These are phyloP conservation scores for Melanerpes formicivorus DNA, from an alignment of 2,113 vertebrate species.

Conservation along the genomic window DNA sequence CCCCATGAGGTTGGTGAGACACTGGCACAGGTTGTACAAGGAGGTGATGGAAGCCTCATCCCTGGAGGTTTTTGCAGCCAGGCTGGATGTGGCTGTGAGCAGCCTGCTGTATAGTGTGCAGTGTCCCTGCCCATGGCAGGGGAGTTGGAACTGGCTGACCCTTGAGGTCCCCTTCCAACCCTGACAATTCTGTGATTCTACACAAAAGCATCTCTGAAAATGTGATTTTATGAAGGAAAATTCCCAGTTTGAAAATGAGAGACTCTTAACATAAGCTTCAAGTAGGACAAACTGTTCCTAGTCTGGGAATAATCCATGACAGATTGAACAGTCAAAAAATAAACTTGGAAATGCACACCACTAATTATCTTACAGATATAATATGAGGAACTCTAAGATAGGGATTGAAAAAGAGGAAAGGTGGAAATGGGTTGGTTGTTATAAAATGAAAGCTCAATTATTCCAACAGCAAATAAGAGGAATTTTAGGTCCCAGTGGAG, in stretches of 20 bases:
- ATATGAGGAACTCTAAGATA: background rate
- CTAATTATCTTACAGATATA: background rate
- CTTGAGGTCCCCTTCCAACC: no score
- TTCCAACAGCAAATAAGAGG: background rate
- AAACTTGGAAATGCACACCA: background rate
- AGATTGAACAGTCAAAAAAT: conserved; percentile 12
- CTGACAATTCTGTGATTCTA: background rate
- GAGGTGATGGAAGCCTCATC: no score
- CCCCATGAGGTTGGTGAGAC: no score
- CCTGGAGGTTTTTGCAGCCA: no score
- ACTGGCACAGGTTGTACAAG: no score
- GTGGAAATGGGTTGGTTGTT: background rate
- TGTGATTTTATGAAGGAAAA: background rate
- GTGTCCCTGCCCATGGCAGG: no score
- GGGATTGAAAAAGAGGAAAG: background rate
- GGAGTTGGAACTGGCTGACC: no score
- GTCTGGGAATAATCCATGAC: conserved; percentile 10
- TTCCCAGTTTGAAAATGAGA: background rate
- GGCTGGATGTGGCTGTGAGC: no score
- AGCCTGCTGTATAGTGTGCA: no score
- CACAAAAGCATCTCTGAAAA: background rate
- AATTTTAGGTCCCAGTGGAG: background rate
- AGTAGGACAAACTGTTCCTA: conserved; percentile 7
- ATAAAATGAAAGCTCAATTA: background rate
- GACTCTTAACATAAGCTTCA: background rate